Base-by-base conservation (phyloP, 2,113 vertebrate species). In the Erythrolamprus reginae region DNA sequence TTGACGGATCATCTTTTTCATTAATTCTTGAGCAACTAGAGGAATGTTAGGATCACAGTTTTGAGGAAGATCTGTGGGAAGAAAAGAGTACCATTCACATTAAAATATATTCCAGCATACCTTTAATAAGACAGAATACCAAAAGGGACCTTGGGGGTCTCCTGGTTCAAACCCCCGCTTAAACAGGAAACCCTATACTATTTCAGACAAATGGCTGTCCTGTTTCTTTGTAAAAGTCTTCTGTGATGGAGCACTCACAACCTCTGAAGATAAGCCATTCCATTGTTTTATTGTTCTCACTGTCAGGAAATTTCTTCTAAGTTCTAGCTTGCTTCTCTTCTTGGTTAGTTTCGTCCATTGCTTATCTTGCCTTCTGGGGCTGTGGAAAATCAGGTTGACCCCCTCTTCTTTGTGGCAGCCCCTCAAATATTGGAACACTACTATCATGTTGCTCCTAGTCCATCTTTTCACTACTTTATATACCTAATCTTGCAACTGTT, bases 1-100 rank as follows among this genome's bases (percentile, higher is more conserved):
- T 97, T 98, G 98, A 96, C 97, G 98, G 94, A 99, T 99, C 99
- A 99, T 99, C 96, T 98, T 99, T 96, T 98, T 99, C 98, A 99
- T 99, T 97, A 99, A 98, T 98, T 99, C 99, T 97, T 99, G 98
- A 96, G 99, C 99, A 96, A 98, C 98, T 97, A 98, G 95, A 95
- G 99, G 99, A 98, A 99, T 98, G 97, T 98, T 99, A 96, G 98
- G 97, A 97, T 99, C 98, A 97, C 98, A 98, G 97, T 98, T 98
- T 96, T 98, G 96, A 97, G 98, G 97, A 97, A 98, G 98, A 98
- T 99, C 99, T 99, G 94, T 92, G 61, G 95, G 95, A 28, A 95
- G 89, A 97, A 94, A 92, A 94, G 82, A 96, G 21, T 56, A 95
- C 0, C 94, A 48, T 91, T 45, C 92, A 94, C 7, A 90, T 94